A percentile compares a stretch with the other conserved stretches of the same genome.
Conservation (phyloP, 2,797 vertebrate species). For the Naso thynnoides region DNA sequence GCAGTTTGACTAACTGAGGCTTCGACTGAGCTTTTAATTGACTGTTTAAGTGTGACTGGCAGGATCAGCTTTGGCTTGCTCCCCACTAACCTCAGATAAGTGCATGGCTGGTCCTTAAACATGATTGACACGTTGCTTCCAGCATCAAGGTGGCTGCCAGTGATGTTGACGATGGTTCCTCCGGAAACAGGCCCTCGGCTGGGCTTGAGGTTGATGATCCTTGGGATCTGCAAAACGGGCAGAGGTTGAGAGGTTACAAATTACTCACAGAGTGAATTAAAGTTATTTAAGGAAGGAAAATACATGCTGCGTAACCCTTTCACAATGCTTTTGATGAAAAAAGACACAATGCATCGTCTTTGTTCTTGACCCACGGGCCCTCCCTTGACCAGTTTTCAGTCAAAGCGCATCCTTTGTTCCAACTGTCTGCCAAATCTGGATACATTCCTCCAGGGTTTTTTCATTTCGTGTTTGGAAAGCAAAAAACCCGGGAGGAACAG, state of each 20-base stretch:
- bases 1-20: slow-evolving; percentile 24
- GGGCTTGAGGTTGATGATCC: slow-evolving; percentile 90
- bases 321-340: too few species aligned
- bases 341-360: not conserved
- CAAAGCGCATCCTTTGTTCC: too few species aligned
- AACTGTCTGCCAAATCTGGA: too few species aligned
- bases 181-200: slow-evolving; percentile 94
- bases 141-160: slow-evolving; percentile 94
- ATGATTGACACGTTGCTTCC: slow-evolving; percentile 96
- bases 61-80: slow-evolving; percentile 35
- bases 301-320: not conserved
- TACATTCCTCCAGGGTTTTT: too few species aligned
- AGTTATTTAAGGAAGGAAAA: not conserved
- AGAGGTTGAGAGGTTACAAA: slow-evolving; percentile 16
- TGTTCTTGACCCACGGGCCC: not conserved
- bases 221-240: slow-evolving; percentile 84
- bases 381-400: too few species aligned
- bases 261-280: slow-evolving; percentile 7
- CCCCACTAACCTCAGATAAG: slow-evolving; percentile 91
- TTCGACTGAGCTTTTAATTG: slow-evolving; percentile 55
- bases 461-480: too few species aligned
- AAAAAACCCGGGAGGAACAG: too few species aligned
- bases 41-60: slow-evolving; percentile 47
- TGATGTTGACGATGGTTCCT: slow-evolving; percentile 96
- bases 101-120: slow-evolving; percentile 94